Conservation (phyloP, 2,797 vertebrate species). For the Dallia pectoralis region DNA sequence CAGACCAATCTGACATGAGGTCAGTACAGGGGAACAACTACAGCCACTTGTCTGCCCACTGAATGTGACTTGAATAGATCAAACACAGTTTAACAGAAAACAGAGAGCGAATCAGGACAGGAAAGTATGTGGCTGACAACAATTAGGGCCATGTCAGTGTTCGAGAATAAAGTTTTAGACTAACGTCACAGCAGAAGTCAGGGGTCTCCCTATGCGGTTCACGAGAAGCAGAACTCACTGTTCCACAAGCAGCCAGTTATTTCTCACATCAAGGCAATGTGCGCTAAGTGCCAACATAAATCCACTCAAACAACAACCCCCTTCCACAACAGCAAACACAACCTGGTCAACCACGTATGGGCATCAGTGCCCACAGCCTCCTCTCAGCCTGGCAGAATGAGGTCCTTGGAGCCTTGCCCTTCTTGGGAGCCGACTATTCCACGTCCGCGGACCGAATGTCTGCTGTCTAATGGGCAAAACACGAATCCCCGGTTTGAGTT, state of each 20-base stretch:
- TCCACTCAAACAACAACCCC: neutral
- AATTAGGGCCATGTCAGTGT: constrained; percentile 54
- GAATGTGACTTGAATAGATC: constrained; percentile 43
- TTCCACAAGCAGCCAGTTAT: neutral
- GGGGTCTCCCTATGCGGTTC: neutral
- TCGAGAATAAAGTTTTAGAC: constrained; percentile 24
- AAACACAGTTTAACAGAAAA: constrained; percentile 33
- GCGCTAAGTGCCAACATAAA: constrained; percentile 13
- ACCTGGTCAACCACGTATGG: neutral
- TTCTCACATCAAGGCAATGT: neutral
- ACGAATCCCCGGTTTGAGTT: neutral
- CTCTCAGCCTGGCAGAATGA: constrained; percentile 1
- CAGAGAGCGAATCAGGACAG: neutral
- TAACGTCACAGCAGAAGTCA: constrained; percentile 37
- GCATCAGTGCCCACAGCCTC: neutral
- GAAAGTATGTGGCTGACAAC: constrained; percentile 25
- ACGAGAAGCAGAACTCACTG: constrained; percentile 24
- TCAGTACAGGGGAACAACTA: constrained; percentile 48
- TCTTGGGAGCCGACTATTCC: neutral
- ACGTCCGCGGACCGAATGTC: neutral
- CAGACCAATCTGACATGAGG: constrained; percentile 51
- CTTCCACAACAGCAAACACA: constrained; percentile 10
- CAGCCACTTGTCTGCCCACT: constrained; percentile 36
- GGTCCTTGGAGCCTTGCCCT: neutral
- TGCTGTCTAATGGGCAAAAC: neutral